These are phyloP conservation scores for Enteromius treurensis DNA, from an alignment of 2,797 vertebrate species.

Conservation along the genomic window DNA sequence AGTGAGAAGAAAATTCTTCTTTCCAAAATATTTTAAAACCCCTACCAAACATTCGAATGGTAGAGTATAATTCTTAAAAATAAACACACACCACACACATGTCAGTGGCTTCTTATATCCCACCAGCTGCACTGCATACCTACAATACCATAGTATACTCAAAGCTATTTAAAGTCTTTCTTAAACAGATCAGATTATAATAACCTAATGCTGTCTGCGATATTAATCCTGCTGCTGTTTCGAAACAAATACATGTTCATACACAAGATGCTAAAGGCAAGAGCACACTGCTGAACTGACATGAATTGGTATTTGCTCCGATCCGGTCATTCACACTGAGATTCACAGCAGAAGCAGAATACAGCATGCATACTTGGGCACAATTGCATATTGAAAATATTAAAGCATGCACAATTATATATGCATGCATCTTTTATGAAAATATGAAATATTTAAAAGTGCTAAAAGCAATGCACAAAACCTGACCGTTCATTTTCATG, in stretches of 20 bases:
- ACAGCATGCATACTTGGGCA: neutral
- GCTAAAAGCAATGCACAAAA: neutral
- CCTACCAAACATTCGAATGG: neutral
- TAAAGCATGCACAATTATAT: neutral
- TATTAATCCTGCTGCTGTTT: neutral
- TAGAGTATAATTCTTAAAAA: constrained; percentile 30
- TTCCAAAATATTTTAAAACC: neutral
- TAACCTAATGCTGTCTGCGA: neutral
- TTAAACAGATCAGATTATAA: neutral
- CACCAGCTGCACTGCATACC: constrained; percentile 24
- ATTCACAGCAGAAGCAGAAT: neutral
- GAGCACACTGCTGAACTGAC: neutral
- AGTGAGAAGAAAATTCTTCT: neutral
- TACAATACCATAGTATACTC: neutral
- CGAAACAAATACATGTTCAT: neutral
- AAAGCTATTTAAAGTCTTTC: constrained; percentile 3
- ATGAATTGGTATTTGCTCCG: neutral
- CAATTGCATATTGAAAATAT: neutral
- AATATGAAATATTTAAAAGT: neutral
- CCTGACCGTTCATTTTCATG: neutral
- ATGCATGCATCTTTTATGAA: neutral
- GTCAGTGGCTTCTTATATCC: neutral
- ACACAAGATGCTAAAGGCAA: neutral
- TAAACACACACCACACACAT: neutral
- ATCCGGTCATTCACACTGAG: neutral